Evolutionary conservation across 2,113 vertebrate genomes (phyloP).

Genomic region (Talpa occidentalis): DNA sequence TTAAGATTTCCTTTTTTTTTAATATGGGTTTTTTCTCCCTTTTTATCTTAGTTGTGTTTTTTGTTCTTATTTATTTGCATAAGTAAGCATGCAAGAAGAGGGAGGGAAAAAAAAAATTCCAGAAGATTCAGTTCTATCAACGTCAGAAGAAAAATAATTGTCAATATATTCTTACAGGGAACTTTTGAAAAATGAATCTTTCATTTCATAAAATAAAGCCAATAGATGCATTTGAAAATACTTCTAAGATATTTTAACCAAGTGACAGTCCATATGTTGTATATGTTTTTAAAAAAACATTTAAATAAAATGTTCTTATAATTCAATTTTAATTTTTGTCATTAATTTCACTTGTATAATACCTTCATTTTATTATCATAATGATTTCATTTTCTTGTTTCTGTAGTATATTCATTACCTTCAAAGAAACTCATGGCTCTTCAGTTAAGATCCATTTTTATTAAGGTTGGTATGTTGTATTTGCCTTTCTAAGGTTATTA

Average conservation of each 20-base stretch:
- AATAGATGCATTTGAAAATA: neutral
- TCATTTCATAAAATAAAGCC: neutral
- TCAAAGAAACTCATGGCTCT: constrained; percentile 92
- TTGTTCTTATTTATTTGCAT: neutral
- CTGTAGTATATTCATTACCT: constrained; percentile 91
- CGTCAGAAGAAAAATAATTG: neutral
- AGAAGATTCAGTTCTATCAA: neutral
- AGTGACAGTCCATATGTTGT: neutral
- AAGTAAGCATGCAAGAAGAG: neutral
- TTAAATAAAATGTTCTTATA: constrained; percentile 14
- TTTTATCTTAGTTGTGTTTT: constrained; percentile 44
- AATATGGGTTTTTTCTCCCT: neutral
- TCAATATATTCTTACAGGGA: constrained; percentile 7
- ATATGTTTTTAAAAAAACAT: constrained; percentile 31
- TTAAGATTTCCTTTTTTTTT: neutral
- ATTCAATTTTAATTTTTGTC: constrained; percentile 2
- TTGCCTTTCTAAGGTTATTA: constrained; percentile 27
- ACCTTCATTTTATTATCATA: constrained; percentile 35
- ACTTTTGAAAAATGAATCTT: constrained; percentile 29
- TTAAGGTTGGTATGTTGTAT: constrained; percentile 89
- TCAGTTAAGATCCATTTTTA: constrained; percentile 94
- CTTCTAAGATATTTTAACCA: constrained; percentile 36
- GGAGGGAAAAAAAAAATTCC: neutral
- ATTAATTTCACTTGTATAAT: constrained; percentile 19
- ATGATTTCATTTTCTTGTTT: constrained; percentile 66